Evolutionary conservation across 2,113 vertebrate species (phyloP).

Genomic region (Cisticola juncidis): DNA sequence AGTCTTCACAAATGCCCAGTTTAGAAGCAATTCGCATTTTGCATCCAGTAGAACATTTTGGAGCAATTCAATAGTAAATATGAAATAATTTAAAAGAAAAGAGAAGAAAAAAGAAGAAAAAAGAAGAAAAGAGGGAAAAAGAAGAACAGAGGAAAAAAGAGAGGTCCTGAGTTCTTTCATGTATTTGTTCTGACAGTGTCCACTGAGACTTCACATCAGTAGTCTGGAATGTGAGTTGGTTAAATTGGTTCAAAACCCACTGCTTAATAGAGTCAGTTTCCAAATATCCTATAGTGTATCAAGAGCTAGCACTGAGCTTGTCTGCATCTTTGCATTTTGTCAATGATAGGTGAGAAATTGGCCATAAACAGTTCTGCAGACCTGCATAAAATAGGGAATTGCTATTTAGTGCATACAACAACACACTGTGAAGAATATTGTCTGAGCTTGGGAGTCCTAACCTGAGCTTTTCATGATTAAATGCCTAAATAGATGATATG

Average conservation of each 20-base stretch:
- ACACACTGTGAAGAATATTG: neutral
- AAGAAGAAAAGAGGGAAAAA: neutral
- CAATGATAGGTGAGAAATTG: neutral
- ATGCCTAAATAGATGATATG: neutral
- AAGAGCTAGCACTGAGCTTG: neutral
- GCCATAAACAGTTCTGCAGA: neutral
- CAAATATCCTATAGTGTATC: neutral
- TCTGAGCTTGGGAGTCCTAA: neutral
- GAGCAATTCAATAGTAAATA: neutral
- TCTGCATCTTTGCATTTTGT: neutral
- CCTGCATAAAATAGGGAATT: neutral
- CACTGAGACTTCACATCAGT: neutral
- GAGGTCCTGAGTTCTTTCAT: neutral
- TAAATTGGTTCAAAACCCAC: neutral
- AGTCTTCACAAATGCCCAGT: neutral
- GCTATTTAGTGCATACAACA: neutral
- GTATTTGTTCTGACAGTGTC: neutral
- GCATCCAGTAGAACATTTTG: neutral
- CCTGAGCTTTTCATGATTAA: neutral
- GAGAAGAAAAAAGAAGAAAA: neutral
- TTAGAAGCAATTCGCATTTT: neutral
- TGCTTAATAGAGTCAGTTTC: neutral
- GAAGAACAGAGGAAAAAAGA: no score
- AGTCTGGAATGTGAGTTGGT: neutral
- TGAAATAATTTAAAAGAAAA: neutral